phyloP scores from a whole-genome alignment of 2,888 invertebrate species.

The Priocnemis perturbator region DNA sequence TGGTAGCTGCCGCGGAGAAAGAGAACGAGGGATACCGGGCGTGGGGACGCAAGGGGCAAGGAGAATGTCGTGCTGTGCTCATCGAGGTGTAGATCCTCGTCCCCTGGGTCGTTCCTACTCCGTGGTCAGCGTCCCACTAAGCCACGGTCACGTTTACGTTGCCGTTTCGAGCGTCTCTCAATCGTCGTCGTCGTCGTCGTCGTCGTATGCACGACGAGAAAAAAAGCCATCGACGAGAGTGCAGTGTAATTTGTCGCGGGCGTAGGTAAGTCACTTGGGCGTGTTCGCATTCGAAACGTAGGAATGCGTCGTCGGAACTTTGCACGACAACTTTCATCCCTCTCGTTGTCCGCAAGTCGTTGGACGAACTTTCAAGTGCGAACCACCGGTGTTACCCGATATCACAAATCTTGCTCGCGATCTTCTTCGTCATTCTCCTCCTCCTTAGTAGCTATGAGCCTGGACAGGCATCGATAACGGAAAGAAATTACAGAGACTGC shows the following conservation, averaged over 20 bases:
- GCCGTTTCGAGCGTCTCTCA: slow-evolving; percentile 51
- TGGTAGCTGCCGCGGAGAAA: slow-evolving; percentile 51
- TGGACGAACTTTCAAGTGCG: not conserved
- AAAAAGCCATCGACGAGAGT: too few species aligned
- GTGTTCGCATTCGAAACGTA: not conserved
- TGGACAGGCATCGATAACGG: too few species aligned
- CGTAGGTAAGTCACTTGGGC: not conserved
- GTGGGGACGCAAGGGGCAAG: slow-evolving; percentile 63
- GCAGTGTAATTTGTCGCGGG: not conserved
- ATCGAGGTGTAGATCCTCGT: slow-evolving; percentile 76
- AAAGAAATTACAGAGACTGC: too few species aligned
- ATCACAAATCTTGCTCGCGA: too few species aligned
- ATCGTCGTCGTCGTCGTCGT: slow-evolving; percentile 52
- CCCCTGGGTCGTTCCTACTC: slow-evolving; percentile 71
- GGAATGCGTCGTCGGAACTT: not conserved
- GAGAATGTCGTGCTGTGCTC: slow-evolving; percentile 73
- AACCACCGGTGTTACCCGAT: too few species aligned
- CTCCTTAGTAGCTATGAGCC: too few species aligned
- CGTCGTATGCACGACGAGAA: slow-evolving; percentile 45
- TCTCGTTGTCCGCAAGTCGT: not conserved
- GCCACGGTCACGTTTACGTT: slow-evolving; percentile 69
- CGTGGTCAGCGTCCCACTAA: slow-evolving; percentile 75
- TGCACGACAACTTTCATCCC: not conserved
- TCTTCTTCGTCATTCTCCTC: too few species aligned
- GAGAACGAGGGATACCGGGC: slow-evolving; percentile 52